phyloP scores from a whole-genome alignment of 1,140 invertebrate species.

The Drosophila hydei region DNA sequence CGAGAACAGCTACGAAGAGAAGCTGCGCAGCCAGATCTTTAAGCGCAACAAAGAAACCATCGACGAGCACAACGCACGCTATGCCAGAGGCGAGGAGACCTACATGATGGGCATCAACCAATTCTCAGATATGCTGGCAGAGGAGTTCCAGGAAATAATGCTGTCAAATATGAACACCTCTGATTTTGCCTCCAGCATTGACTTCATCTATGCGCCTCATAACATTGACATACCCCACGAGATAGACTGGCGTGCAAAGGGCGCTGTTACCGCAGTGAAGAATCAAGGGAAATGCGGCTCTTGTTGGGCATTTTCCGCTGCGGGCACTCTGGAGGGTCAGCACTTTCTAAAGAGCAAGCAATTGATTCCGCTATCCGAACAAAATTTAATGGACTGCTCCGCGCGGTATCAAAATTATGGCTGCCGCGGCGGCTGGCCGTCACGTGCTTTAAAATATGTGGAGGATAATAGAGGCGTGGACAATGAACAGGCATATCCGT shows the following conservation, averaged over 20 bases:
- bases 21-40: slow-evolving; percentile 92
- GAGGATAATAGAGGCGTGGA: slow-evolving; percentile 90
- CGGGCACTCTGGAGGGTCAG: slow-evolving; percentile 92
- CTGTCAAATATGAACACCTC: slow-evolving; percentile 84
- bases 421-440: slow-evolving; percentile 93
- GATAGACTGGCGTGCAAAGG: slow-evolving; percentile 94
- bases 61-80: slow-evolving; percentile 91
- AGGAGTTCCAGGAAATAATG: slow-evolving; percentile 90
- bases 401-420: slow-evolving; percentile 91
- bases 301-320: slow-evolving; percentile 96
- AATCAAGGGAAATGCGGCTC: slow-evolving; percentile 94
- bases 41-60: slow-evolving; percentile 92
- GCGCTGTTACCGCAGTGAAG: slow-evolving; percentile 95
- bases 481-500: slow-evolving; percentile 89
- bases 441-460: slow-evolving; percentile 90
- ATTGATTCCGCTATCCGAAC: slow-evolving; percentile 93
- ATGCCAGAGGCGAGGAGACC: slow-evolving; percentile 86
- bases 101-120: slow-evolving; percentile 90
- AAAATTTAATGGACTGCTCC: slow-evolving; percentile 96
- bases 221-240: slow-evolving; percentile 87
- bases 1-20: slow-evolving; percentile 88
- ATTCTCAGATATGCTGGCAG: slow-evolving; percentile 91
- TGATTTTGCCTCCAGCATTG: background rate
- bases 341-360: slow-evolving; percentile 86
- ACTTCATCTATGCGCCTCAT: slow-evolving; percentile 83